Percentiles rank a stretch among this genome's conserved stretches.
These are phyloP conservation scores for Hydropsyche tenuis DNA, from an alignment of 1,140 invertebrate species.

Conservation along the genomic window DNA sequence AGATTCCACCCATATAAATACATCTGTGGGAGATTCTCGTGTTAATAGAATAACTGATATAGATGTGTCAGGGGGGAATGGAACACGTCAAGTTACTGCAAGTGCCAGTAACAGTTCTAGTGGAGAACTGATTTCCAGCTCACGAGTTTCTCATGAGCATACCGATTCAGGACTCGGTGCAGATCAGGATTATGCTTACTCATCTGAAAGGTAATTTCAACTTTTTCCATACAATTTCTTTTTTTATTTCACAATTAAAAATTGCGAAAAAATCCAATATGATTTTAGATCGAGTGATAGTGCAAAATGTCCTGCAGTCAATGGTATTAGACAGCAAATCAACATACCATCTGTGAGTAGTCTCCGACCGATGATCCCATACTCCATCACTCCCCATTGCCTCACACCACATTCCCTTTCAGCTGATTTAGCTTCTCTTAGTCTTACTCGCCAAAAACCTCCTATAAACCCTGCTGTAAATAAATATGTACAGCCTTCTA, in stretches of 20 bases:
- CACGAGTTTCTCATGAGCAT: conserved; percentile 70
- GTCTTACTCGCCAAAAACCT: conserved; percentile 48
- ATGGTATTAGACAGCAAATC: conserved; percentile 51
- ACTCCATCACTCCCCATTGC: conserved; percentile 59
- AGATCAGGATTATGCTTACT: conserved; percentile 72
- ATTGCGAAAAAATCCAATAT: not conserved
- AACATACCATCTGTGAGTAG: conserved; percentile 59
- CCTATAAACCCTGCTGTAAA: conserved; percentile 50
- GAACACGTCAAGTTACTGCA: conserved; percentile 58
- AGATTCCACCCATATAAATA: conserved; percentile 12
- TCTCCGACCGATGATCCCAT: conserved; percentile 52
- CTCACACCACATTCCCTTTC: conserved; percentile 48
- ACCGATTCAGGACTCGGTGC: conserved; percentile 72
- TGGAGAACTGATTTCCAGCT: conserved; percentile 61
- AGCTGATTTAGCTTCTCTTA: conserved; percentile 46
- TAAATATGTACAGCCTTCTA: conserved; percentile 49
- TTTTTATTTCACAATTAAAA: not conserved
- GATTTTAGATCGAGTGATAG: conserved; percentile 61
- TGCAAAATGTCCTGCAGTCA: conserved; percentile 54
- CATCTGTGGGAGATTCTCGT: not conserved
- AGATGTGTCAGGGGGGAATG: conserved; percentile 35
- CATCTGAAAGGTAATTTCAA: conserved; percentile 63
- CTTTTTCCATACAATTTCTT: not conserved
- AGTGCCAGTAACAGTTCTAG: conserved; percentile 63
- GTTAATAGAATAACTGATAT: conserved; percentile 13